A percentile compares a stretch with the other conserved stretches of the same genome.
Conservation (phyloP, 2,113 vertebrate species). For the Sigmodon hispidus region DNA sequence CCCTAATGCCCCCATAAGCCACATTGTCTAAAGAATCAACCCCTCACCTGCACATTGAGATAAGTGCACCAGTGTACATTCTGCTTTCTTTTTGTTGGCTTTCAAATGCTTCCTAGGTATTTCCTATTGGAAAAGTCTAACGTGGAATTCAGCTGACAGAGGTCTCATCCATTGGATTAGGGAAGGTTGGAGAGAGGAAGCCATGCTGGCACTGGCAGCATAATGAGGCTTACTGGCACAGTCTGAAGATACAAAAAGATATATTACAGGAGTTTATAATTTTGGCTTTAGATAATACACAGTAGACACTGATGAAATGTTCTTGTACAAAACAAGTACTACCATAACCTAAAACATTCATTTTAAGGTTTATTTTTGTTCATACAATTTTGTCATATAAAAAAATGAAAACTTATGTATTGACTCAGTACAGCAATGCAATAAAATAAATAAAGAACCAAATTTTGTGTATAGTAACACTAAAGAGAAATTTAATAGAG, state of each 20-base stretch:
- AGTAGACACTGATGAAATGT: constrained; percentile 2
- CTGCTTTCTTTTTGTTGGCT: background rate
- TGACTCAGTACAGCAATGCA: background rate
- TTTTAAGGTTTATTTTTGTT: constrained; percentile 1
- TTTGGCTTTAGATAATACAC: background rate
- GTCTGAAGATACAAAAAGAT: background rate
- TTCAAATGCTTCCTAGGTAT: background rate
- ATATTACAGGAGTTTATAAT: background rate
- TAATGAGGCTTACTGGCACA: background rate
- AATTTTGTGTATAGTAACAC: constrained; percentile 11
- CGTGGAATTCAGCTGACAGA: background rate
- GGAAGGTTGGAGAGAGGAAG: background rate
- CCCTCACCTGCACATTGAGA: background rate
- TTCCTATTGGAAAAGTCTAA: background rate
- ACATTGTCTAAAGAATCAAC: background rate
- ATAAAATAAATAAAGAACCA: background rate
- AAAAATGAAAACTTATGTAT: background rate
- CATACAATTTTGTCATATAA: background rate
- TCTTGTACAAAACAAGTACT: background rate
- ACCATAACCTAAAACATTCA: background rate
- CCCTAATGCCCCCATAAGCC: background rate
- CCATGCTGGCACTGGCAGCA: background rate
- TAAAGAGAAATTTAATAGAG: background rate
- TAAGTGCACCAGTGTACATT: background rate
- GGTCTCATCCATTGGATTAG: background rate